A percentile compares a stretch with the other conserved stretches of the same genome.
These are phyloP conservation scores for Nemopilema nomurai DNA, from an alignment of 30 jellyfish, hydroid and myxozoan species.

Conservation along the genomic window DNA sequence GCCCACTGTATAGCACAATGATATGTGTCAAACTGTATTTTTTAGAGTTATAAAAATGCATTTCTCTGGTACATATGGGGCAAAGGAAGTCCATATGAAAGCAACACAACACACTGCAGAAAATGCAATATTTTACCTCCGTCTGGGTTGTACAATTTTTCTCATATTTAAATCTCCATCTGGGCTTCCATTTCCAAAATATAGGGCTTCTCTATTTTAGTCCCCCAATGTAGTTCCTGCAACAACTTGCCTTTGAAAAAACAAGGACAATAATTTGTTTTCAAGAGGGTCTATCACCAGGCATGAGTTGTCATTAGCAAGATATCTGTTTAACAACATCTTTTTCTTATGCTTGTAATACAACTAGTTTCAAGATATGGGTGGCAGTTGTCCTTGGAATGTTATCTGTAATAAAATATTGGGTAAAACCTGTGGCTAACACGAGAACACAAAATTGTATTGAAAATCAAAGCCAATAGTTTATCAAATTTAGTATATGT, in stretches of 20 bases:
- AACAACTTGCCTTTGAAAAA: background rate
- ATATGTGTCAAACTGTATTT: slow-evolving; percentile 14
- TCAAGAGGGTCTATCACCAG: background rate
- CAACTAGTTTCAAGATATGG: background rate
- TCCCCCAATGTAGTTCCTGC: background rate
- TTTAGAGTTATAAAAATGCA: background rate
- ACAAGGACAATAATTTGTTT: background rate
- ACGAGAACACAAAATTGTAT: background rate
- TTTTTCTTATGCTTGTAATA: background rate
- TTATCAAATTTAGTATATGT: background rate
- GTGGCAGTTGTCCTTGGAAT: background rate
- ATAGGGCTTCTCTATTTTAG: background rate
- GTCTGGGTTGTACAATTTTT: background rate
- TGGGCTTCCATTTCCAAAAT: background rate
- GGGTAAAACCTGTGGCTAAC: background rate
- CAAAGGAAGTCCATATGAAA: background rate
- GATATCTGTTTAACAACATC: slow-evolving; percentile 1
- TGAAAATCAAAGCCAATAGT: background rate
- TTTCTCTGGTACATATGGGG: background rate
- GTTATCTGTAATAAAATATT: background rate
- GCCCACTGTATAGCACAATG: slow-evolving; percentile 46
- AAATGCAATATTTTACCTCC: background rate
- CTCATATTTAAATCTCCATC: background rate
- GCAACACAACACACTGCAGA: background rate
- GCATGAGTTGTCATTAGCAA: background rate